Conservation (phyloP, 2,888 invertebrate species). For the Epistrophella euchroma region DNA sequence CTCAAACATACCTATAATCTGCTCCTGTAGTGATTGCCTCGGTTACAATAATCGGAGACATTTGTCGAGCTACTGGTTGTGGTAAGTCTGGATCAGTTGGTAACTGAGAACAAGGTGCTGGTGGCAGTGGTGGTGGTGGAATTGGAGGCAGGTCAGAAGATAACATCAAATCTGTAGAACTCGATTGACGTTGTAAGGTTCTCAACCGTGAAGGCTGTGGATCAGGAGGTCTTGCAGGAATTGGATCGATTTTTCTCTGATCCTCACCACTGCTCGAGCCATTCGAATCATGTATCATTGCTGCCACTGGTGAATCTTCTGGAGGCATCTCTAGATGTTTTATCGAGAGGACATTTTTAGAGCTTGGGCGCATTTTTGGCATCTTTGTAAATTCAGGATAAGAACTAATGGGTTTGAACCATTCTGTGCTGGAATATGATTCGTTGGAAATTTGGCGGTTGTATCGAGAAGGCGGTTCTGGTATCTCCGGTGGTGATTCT, state of each 20-base stretch:
- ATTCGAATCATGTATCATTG: conserved; percentile 82
- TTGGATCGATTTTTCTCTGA: conserved; percentile 77
- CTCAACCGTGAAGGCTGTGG: conserved; percentile 77
- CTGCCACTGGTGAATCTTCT: conserved; percentile 82
- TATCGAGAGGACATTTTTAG: conserved; percentile 83
- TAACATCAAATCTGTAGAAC: conserved; percentile 53
- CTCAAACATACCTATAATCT: conserved; percentile 80
- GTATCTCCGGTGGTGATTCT: conserved; percentile 73
- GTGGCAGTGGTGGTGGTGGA: conserved; percentile 69
- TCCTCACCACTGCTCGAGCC: conserved; percentile 82
- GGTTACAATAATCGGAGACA: conserved; percentile 82
- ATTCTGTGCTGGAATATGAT: conserved; percentile 81
- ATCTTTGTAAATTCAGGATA: conserved; percentile 83
- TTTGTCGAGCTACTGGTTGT: conserved; percentile 77
- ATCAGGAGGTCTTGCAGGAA: conserved; percentile 78
- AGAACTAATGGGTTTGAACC: conserved; percentile 81
- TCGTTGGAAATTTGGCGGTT: conserved; percentile 79
- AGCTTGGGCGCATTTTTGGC: conserved; percentile 82
- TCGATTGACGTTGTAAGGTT: conserved; percentile 78
- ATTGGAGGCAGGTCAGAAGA: conserved; percentile 76
- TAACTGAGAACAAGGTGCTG: conserved; percentile 56
- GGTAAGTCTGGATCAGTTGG: conserved; percentile 78
- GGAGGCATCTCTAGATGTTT: conserved; percentile 81
- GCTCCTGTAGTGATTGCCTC: conserved; percentile 82
- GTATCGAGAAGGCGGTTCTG: conserved; percentile 73